Evolutionary conservation across 2,888 invertebrate genomes (phyloP), one percentile per base, ranked within the genome.

Genomic region (Diadegma fenestrale): DNA sequence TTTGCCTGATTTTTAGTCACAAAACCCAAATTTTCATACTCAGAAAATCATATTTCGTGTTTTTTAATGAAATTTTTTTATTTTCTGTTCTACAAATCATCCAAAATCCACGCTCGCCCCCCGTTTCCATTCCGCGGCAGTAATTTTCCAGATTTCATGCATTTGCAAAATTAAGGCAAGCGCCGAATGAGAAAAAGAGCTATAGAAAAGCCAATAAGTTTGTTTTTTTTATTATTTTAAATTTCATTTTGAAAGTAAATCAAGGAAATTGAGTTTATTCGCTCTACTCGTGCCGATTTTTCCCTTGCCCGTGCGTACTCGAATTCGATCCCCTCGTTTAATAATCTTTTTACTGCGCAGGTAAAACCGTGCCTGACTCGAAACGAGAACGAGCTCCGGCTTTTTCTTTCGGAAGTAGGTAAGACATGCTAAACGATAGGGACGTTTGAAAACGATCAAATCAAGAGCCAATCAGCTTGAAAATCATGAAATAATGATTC

Each of bases 381-480:
- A 96, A 96, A 89, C 96, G 96, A 91, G 95, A 96, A 68, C 95
- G 97, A 80, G 97, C 98, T 0, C 97, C 98, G 6, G 97, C 98
- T 0, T 98, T 97, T 92, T 97, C 97, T 72, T 98, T 98, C 92
- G 98, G 98, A 0, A 96, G 96, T 90, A 94, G 94, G 94, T 37
- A 33, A 48, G 26, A 8, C 22, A 33, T 14, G 54, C 33, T 14
- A 54, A 37, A 41, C 2, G 19, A 12, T 7, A 12, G 0, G 12
- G 19, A 8, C 22, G 8, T 41, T 37, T 8, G n/a, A 4, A 64
- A 66, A 14, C 22, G 26, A 68, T 68, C 0, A 2, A 30, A 48
- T 30, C 7, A 8, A 58, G 17, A 7, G 17, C 7, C 1, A 58
- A 45, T 33, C 37, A 69, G 33, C n/a, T 30, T 43, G 19, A 54